Evolutionary conservation across 2,888 invertebrate genomes (phyloP).

Genomic region (Conops quadrifasciatus): DNA sequence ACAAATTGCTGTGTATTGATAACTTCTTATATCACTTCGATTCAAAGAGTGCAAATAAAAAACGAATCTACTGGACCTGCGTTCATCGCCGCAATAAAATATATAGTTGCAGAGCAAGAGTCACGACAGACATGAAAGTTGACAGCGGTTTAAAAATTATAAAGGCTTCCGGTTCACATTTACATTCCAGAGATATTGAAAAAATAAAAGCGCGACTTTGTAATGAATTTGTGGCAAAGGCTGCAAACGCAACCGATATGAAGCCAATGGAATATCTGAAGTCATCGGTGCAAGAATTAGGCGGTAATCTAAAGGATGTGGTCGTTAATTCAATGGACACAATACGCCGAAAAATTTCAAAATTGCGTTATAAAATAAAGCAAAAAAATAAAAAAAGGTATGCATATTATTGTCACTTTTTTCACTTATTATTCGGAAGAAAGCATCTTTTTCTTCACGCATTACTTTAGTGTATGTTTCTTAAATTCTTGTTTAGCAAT

Average conservation of each 20-base stretch:
- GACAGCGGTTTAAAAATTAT: slow-evolving; percentile 49
- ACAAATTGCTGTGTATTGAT: slow-evolving; percentile 55
- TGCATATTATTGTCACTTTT: too few species aligned
- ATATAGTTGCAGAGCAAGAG: slow-evolving; percentile 54
- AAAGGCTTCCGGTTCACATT: slow-evolving; percentile 54
- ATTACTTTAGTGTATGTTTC: too few species aligned
- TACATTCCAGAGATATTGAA: slow-evolving; percentile 47
- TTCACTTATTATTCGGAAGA: too few species aligned
- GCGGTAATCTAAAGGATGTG: slow-evolving; percentile 31
- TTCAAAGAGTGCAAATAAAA: slow-evolving; percentile 51
- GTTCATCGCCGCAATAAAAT: slow-evolving; percentile 52
- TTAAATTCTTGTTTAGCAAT: too few species aligned
- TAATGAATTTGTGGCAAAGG: slow-evolving; percentile 42
- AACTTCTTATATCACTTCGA: slow-evolving; percentile 56
- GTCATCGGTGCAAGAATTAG: slow-evolving; percentile 15
- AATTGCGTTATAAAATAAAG: slow-evolving; percentile 21
- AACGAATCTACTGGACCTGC: slow-evolving; percentile 57
- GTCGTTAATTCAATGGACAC: slow-evolving; percentile 33
- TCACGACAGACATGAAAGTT: slow-evolving; percentile 49
- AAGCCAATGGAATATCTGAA: slow-evolving; percentile 32
- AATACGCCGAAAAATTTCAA: slow-evolving; percentile 36
- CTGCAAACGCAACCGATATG: slow-evolving; percentile 17
- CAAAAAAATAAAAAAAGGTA: neutral
- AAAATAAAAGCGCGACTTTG: slow-evolving; percentile 47
- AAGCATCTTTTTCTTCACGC: too few species aligned